A percentile compares a stretch with the other conserved stretches of the same genome.
Evolutionary conservation across 2,888 invertebrate species (phyloP).

Genomic region (Danaus chrysippus): DNA sequence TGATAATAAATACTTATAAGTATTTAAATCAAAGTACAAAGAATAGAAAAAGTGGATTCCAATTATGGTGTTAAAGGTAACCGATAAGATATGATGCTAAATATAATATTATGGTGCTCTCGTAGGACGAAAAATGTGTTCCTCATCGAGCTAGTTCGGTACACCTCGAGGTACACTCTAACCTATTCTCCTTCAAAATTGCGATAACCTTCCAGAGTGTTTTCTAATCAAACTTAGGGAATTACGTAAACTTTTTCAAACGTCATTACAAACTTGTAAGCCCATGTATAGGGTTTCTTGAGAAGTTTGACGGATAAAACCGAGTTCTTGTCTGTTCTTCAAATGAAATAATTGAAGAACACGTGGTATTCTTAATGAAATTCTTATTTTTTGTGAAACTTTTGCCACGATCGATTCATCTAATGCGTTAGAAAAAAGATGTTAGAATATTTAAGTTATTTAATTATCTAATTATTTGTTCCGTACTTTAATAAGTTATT

Average conservation of each 20-base stretch:
- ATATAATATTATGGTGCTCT: too few species aligned
- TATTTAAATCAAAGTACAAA: too few species aligned
- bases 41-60: too few species aligned
- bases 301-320: slow-evolving; percentile 17
- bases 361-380: slow-evolving; percentile 8
- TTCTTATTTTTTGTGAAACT: slow-evolving; percentile 1
- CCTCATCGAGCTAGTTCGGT: not conserved
- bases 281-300: slow-evolving; percentile 18
- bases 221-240: slow-evolving; percentile 30
- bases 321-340: slow-evolving; percentile 15
- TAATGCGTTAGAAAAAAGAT: too few species aligned
- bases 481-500: too few species aligned
- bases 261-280: slow-evolving; percentile 31
- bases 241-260: slow-evolving; percentile 32
- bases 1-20: too few species aligned
- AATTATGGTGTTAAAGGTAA: too few species aligned
- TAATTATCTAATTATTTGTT: too few species aligned
- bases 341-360: slow-evolving; percentile 9
- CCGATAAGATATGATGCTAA: too few species aligned
- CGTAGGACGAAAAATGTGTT: slow-evolving; percentile 1
- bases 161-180: slow-evolving; percentile 2
- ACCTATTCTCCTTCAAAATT: slow-evolving; percentile 11
- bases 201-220: slow-evolving; percentile 13
- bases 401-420: not conserved
- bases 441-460: too few species aligned